Conservation (phyloP, 2,888 invertebrate genomes). For the Subacronicta megacephala region DNA sequence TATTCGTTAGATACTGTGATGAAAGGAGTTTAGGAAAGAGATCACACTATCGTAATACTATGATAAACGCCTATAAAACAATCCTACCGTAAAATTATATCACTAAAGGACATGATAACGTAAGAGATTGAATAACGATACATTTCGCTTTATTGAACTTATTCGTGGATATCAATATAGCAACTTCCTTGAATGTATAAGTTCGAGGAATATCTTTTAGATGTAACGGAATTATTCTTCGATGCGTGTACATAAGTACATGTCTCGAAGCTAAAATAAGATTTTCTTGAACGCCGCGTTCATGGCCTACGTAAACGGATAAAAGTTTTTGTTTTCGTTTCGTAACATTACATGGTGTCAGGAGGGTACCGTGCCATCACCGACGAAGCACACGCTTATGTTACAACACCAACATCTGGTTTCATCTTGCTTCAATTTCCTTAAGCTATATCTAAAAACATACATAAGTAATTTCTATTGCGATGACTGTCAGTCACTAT, state of each 20-base stretch:
- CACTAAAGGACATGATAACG: slow-evolving; percentile 16
- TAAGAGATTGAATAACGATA: slow-evolving; percentile 36
- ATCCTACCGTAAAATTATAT: slow-evolving; percentile 45
- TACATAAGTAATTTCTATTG: no score
- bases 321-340: slow-evolving; percentile 56
- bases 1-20: slow-evolving; percentile 13
- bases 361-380: slow-evolving; percentile 41
- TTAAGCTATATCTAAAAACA: slow-evolving; percentile 28
- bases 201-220: no score
- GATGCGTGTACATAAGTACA: slow-evolving; percentile 13
- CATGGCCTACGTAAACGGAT: slow-evolving; percentile 36
- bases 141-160: slow-evolving; percentile 32
- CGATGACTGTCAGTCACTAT: no score
- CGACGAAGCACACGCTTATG: slow-evolving; percentile 54
- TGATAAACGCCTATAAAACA: slow-evolving; percentile 36
- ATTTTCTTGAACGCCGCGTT: slow-evolving; percentile 36
- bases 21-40: slow-evolving; percentile 28
- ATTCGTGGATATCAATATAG: slow-evolving; percentile 12
- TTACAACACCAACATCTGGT: slow-evolving; percentile 62
- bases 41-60: slow-evolving; percentile 11
- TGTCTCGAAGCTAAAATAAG: slow-evolving; percentile 26
- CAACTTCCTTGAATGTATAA: no score
- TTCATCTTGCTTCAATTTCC: slow-evolving; percentile 51
- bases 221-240: slow-evolving; percentile 22
- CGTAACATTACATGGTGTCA: slow-evolving; percentile 44